phyloP scores from a whole-genome alignment of 2,797 vertebrate species.

The Darevskia mixta region DNA sequence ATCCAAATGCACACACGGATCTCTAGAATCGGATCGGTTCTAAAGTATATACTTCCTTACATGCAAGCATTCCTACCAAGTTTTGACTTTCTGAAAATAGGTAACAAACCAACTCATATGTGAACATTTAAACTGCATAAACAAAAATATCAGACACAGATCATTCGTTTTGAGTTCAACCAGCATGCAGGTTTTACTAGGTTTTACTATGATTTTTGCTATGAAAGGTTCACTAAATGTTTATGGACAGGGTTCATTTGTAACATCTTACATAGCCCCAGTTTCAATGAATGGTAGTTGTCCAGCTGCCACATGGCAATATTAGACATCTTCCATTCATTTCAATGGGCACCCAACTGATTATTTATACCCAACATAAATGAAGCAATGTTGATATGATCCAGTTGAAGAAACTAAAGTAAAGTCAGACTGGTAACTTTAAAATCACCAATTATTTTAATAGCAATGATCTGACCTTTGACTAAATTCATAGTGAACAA shows the following conservation, averaged over 20 bases:
- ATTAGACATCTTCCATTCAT: background rate
- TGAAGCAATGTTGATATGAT: conserved; percentile 23
- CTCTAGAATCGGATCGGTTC: conserved; percentile 49
- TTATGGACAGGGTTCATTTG: conserved; percentile 29
- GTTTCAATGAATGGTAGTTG: background rate
- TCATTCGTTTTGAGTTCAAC: conserved; percentile 8
- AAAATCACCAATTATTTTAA: conserved; percentile 42
- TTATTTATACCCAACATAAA: background rate
- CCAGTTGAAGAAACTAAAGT: conserved; percentile 58
- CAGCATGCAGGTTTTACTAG: conserved; percentile 51
- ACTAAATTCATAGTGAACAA: conserved; percentile 46
- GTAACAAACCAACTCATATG: background rate
- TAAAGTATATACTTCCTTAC: conserved; percentile 48
- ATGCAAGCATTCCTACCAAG: background rate
- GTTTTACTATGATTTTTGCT: conserved; percentile 32
- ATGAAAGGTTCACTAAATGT: conserved; percentile 57
- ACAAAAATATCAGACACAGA: background rate
- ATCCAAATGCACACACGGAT: background rate
- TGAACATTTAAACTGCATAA: background rate
- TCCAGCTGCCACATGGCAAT: background rate
- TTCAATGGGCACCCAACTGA: background rate
- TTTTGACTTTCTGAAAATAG: conserved; percentile 45
- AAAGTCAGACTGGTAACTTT: conserved; percentile 48
- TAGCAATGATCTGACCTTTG: conserved; percentile 50
- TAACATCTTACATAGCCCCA: background rate